Conservation (phyloP, 1,140 invertebrate genomes). For the Philotrypesis tridentata region DNA sequence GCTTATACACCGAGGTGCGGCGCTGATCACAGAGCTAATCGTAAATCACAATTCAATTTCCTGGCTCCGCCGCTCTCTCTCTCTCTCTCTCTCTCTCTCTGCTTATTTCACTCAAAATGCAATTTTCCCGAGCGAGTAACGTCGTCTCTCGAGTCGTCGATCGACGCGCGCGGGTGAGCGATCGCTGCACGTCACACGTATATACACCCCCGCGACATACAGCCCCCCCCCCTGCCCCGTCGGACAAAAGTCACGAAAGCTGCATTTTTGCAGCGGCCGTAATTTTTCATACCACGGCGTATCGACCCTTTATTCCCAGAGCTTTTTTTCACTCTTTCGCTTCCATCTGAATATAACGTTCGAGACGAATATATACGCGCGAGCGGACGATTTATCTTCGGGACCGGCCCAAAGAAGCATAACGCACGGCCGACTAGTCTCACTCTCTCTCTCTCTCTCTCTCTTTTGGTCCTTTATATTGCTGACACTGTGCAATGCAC, state of each 20-base stretch:
- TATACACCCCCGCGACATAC: neutral
- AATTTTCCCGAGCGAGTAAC: slow-evolving; percentile 21
- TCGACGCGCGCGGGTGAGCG: neutral
- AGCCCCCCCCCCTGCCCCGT: neutral
- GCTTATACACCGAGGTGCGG: neutral
- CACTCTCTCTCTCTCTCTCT: neutral
- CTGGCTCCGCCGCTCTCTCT: neutral
- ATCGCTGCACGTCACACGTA: neutral
- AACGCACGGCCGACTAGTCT: neutral
- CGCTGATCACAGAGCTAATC: slow-evolving; percentile 42
- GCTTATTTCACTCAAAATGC: slow-evolving; percentile 35
- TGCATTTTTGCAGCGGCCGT: slow-evolving; percentile 21
- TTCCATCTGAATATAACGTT: slow-evolving; percentile 14
- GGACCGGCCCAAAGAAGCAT: neutral
- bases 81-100: neutral
- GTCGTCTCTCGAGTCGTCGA: no score
- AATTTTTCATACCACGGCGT: slow-evolving; percentile 32
- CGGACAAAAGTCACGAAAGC: slow-evolving; percentile 14
- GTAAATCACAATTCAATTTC: slow-evolving; percentile 49
- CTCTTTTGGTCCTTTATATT: neutral
- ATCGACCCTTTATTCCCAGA: neutral
- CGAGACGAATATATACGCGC: slow-evolving; percentile 21
- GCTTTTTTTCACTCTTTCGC: neutral
- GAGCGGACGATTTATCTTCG: slow-evolving; percentile 25
- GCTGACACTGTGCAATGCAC: neutral